Conservation (phyloP, 2,797 vertebrate genomes). For the Xiphophorus birchmanni region DNA sequence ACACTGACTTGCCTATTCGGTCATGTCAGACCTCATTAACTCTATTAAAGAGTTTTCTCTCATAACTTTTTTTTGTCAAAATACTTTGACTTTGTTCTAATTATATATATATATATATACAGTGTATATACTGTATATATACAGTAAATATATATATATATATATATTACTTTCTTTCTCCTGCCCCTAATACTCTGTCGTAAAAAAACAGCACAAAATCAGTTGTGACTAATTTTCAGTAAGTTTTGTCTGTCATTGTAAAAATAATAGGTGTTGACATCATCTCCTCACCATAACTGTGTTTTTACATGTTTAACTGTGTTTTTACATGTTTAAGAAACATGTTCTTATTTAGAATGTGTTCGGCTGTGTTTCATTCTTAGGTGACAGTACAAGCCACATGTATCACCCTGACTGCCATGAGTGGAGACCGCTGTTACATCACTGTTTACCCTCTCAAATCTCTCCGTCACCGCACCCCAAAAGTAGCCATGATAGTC, state of each 20-base stretch:
- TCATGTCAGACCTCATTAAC: too few relatives aligned
- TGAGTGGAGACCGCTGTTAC: conserved; percentile 87
- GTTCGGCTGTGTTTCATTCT: neutral
- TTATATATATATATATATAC: too few relatives aligned
- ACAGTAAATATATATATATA: too few relatives aligned
- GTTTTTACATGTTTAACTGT: neutral
- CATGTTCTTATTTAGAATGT: neutral
- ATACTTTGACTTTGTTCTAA: too few relatives aligned
- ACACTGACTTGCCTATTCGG: too few relatives aligned
- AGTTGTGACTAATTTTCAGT: neutral
- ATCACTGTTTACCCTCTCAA: conserved; percentile 85
- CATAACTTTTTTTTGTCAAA: too few relatives aligned
- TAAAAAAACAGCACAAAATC: neutral
- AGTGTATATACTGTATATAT: too few relatives aligned
- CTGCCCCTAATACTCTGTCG: too few relatives aligned
- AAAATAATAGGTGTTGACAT: neutral
- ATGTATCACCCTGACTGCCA: conserved; percentile 86
- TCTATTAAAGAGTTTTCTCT: too few relatives aligned
- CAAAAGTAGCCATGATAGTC: conserved; percentile 83
- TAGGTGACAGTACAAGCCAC: conserved; percentile 87
- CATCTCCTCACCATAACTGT: neutral
- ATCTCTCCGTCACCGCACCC: conserved; percentile 84
- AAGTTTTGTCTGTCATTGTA: neutral
- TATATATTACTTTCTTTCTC: too few relatives aligned
- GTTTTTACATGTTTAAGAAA: neutral